Evolutionary conservation across 2,888 invertebrate species (phyloP).

Genomic region (Nemurella pictetii): DNA sequence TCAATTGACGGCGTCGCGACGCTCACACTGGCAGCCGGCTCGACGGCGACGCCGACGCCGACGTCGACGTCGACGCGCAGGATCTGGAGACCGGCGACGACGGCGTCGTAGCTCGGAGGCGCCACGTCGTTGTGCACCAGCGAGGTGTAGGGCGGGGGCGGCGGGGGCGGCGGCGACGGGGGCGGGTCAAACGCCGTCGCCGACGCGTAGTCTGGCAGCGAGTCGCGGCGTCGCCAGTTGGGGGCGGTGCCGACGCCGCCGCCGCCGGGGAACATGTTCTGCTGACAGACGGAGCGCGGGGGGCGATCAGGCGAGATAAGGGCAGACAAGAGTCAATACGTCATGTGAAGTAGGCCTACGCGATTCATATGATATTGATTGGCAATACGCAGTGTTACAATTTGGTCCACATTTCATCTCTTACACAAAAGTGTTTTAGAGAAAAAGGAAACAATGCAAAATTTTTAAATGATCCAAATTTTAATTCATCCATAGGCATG

Average conservation of each 20-base stretch:
- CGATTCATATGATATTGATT: too few species aligned
- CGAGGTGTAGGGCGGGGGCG: constrained; percentile 32
- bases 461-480: too few species aligned
- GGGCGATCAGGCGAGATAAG: neutral
- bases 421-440: neutral
- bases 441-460: too few species aligned
- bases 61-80: neutral
- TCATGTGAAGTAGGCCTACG: too few species aligned
- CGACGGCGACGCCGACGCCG: too few species aligned
- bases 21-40: too few species aligned
- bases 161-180: neutral
- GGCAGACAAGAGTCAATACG: neutral
- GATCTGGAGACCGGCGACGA: neutral
- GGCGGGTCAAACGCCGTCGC: too few species aligned
- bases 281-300: neutral
- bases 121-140: neutral
- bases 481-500: too few species aligned
- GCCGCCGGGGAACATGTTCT: neutral
- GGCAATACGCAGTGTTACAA: too few species aligned
- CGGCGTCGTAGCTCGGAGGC: neutral
- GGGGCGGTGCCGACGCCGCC: too few species aligned
- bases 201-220: constrained; percentile 25
- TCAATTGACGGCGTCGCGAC: too few species aligned
- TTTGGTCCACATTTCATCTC: too few species aligned
- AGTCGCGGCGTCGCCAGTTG: neutral